Base-by-base conservation (phyloP, 1,140 invertebrate species). In the Eriosoma lanigerum region DNA sequence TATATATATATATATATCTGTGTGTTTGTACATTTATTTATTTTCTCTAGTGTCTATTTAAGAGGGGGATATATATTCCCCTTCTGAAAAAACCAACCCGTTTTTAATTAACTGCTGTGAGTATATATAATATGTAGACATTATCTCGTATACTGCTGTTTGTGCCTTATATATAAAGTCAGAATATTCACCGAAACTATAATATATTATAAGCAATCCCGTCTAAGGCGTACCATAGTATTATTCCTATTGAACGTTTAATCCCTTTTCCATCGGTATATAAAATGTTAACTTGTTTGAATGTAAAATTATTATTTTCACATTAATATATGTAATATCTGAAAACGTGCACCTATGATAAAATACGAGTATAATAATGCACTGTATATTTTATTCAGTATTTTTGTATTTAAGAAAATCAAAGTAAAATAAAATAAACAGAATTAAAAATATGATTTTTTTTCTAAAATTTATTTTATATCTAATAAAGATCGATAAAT, bases 81-180 rank as follows among this genome's bases (percentile, higher is more conserved):
- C 38, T 38, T 15, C 21, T 17, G 4, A 52, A 72, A n/a, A 72
- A 72, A 52, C 50, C 72, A 24, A 76, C 72, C 72, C 72, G 29
- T 76, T 76, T 76, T 76, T 76, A 76, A 76, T 76, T 76, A 76
- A 76, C 72, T 44, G 52, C 50, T 44, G 17, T 32, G n/a, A 38
- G 32, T 8, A 38, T 38, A 38, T 38, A 38, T 38, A 38, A 38
- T 38, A 38, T 38, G 8, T 19, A 38, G 13, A 75, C n/a, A 17
- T 21, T 13, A n/a, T n/a, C n/a, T n/a, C n/a, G n/a, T n/a, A 64
- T n/a, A 17, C 19, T 19, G n/a, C 38, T 13, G 32, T n/a, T n/a
- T n/a, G n/a, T n/a, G n/a, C n/a, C 32, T 38, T 38, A 3, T 38
- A 38, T 38, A 38, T 38, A 38, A 3, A 38, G 62, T 38, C 19